phyloP scores from a whole-genome alignment of 92 coral and sea anemone genomes.

The Palythoa grandiflora region DNA sequence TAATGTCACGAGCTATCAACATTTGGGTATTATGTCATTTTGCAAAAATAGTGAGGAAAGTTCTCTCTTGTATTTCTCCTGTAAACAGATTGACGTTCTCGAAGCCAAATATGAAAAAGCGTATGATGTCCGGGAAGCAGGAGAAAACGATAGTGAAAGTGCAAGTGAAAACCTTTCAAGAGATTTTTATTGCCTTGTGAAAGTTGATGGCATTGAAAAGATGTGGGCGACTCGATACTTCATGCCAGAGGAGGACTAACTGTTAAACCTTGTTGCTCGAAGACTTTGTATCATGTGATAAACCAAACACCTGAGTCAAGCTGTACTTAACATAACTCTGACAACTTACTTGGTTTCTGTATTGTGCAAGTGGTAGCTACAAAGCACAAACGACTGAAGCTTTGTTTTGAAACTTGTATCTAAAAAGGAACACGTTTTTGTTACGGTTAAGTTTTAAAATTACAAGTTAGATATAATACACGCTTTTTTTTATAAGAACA shows the following conservation, averaged over 20 bases:
- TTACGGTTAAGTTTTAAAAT: background rate
- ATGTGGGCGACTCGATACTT: slow-evolving; percentile 92
- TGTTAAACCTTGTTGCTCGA: background rate
- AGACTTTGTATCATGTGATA: background rate
- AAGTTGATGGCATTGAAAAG: slow-evolving; percentile 79
- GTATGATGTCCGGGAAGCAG: slow-evolving; percentile 70
- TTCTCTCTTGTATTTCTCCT: background rate
- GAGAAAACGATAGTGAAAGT: slow-evolving; percentile 47
- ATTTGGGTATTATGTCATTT: background rate
- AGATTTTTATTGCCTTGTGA: slow-evolving; percentile 76
- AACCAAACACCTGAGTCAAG: background rate
- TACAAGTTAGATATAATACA: no score
- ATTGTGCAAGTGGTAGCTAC: background rate
- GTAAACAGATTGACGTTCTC: slow-evolving; percentile 79
- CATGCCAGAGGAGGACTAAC: slow-evolving; percentile 82
- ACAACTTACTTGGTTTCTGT: background rate
- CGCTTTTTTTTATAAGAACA: no score
- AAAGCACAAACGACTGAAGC: background rate
- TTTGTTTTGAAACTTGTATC: background rate
- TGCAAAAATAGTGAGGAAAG: background rate
- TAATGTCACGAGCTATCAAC: background rate
- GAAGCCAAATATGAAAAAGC: slow-evolving; percentile 92
- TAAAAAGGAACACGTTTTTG: background rate
- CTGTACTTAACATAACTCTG: background rate
- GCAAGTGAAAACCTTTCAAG: slow-evolving; percentile 70